Evolutionary conservation across 2,888 invertebrate genomes (phyloP).

Genomic region (Arrhopalites spinosus): DNA sequence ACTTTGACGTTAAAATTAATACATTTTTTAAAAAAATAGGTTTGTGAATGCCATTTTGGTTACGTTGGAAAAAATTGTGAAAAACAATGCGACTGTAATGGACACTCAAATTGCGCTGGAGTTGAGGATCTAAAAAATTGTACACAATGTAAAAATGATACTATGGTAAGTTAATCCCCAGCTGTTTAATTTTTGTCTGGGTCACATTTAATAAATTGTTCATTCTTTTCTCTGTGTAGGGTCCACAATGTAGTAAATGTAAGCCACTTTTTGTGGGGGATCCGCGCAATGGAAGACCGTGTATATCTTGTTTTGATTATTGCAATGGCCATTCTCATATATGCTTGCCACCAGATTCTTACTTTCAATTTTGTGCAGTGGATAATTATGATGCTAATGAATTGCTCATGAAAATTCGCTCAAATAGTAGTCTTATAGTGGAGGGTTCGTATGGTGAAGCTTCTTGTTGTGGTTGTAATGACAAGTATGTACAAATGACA

Average conservation of each 20-base stretch:
- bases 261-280: constrained; percentile 89
- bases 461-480: constrained; percentile 81
- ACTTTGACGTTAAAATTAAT: too few species aligned
- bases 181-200: too few species aligned
- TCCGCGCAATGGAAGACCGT: constrained; percentile 78
- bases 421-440: neutral
- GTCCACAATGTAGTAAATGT: constrained; percentile 88
- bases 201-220: too few species aligned
- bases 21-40: too few species aligned
- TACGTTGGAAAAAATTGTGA: constrained; percentile 93
- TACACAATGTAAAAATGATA: constrained; percentile 85
- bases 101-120: constrained; percentile 88
- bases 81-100: constrained; percentile 92
- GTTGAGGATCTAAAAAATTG: constrained; percentile 83
- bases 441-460: constrained; percentile 72
- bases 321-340: constrained; percentile 86
- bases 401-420: neutral
- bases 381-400: neutral
- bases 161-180: constrained; percentile 70
- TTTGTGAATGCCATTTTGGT: constrained; percentile 89
- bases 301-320: constrained; percentile 84
- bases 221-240: constrained; percentile 58
- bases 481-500: constrained; percentile 64
- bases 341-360: constrained; percentile 67
- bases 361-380: constrained; percentile 40